A percentile compares a stretch with the other conserved stretches of the same genome.
Evolutionary conservation across 1,140 invertebrate genomes (phyloP).

Genomic region (Aleiodes sp.): DNA sequence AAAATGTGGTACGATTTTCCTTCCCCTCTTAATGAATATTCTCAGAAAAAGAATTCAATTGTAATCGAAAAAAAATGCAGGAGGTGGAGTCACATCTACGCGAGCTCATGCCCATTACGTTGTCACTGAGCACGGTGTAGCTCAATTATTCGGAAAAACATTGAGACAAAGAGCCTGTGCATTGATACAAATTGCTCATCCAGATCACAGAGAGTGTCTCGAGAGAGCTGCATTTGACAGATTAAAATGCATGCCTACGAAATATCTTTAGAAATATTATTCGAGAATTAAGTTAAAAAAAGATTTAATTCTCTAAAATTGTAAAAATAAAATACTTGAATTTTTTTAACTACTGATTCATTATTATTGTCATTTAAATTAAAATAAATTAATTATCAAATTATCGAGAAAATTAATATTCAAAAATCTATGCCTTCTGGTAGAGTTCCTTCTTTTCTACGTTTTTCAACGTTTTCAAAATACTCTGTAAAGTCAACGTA

Average conservation of each 20-base stretch:
- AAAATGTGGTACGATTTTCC: conserved; percentile 74
- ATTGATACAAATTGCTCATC: conserved; percentile 90
- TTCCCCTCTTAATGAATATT: not conserved
- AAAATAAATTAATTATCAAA: not conserved
- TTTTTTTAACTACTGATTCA: no score
- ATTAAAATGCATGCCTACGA: conserved; percentile 86
- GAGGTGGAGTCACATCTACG: conserved; percentile 92
- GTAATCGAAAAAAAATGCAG: conserved; percentile 55
- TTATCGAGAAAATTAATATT: not conserved
- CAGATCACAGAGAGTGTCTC: conserved; percentile 83
- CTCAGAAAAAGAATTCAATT: no score
- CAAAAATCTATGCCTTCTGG: conserved; percentile 67
- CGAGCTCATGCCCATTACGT: conserved; percentile 89
- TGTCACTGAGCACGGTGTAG: conserved; percentile 93
- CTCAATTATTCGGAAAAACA: conserved; percentile 88
- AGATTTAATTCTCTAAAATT: no score
- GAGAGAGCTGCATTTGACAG: conserved; percentile 91
- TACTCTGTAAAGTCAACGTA: conserved; percentile 89
- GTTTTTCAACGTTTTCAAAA: conserved; percentile 78
- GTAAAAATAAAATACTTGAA: no score
- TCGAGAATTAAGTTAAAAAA: no score
- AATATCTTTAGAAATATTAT: not conserved
- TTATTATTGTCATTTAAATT: not conserved
- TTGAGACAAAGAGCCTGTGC: conserved; percentile 88
- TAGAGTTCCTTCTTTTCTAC: conserved; percentile 69